Conservation (phyloP, 2,113 vertebrate species). For the Deroptyus accipitrinus region DNA sequence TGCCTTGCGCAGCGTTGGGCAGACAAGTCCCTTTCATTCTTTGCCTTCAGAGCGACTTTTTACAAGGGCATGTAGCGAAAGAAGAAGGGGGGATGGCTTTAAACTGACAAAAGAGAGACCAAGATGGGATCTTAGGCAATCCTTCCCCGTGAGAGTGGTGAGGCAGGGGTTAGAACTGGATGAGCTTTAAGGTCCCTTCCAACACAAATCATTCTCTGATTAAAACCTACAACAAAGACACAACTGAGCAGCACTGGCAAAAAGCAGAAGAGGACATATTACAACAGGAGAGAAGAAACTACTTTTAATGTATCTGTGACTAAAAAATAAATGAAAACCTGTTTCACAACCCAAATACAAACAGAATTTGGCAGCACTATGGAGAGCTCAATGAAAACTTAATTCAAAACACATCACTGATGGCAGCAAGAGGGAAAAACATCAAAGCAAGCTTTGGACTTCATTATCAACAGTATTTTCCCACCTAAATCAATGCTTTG, state of each 20-base stretch:
- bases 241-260: not conserved
- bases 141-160: not conserved
- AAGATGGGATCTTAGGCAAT: not conserved
- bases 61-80: not conserved
- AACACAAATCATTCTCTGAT: not conserved
- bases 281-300: not conserved
- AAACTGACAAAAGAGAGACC: not conserved
- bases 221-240: not conserved
- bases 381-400: slow-evolving; percentile 2
- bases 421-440: not conserved
- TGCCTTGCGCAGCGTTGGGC: not conserved
- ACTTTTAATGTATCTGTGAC: not conserved
- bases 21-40: not conserved
- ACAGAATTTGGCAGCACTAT: slow-evolving; percentile 1
- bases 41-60: not conserved
- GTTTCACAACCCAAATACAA: not conserved
- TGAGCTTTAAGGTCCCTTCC: not conserved
- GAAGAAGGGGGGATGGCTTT: not conserved
- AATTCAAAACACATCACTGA: not conserved
- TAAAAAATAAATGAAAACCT: not conserved
- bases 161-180: not conserved
- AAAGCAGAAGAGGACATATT: not conserved
- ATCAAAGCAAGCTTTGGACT: not conserved
- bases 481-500: not conserved
- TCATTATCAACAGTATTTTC: not conserved